Base-by-base conservation (phyloP, 1,140 invertebrate genomes). In the Ceratina australensis region DNA sequence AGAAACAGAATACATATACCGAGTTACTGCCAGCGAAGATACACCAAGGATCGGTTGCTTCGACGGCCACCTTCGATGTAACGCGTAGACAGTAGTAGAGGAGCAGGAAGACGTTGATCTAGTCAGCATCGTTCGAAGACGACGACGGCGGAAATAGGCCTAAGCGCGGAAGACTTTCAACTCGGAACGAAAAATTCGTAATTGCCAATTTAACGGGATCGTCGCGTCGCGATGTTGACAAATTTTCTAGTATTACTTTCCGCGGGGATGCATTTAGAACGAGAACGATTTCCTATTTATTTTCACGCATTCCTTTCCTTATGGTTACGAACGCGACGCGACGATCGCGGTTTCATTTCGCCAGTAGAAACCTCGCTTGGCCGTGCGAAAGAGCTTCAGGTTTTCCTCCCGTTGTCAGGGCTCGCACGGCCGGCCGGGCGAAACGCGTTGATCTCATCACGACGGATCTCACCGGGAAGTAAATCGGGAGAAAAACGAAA, bases 1-100 rank as follows among this genome's bases (percentile, higher is more conserved):
- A 42, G 18, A 56, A 49, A 72, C n/a, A 68, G 74, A 42, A 10
- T 10, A 42, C 50, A 74, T 69, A 52, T 52, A 66, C 60, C 71
- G 65, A 82, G 80, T 72, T 83, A 83, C 81, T 83, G 81, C 81
- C 81, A 83, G 57, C 66, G 67, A n/a, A 72, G 63, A 83, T 54
- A 64, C 57, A 56, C 66, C 66, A 76, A 64, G 56, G 33, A 64
- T 80, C 54, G 57, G 59, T 42, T 22, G 47, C 18, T 71, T 52
- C 65, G 67, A 69, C 57, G 56, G 68, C 57, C 56, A 83, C 64
- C 59, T 20, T 56, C n/a, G 60, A 24, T 22, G 63, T 16, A 64
- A 56, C 3, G 12, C 8, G 4, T 15, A 22, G 15, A 16, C 60
- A 66, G 57, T 50, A 61, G 5, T 64, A 20, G n/a, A 64, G 8